These are phyloP conservation scores for Pachycephus smyrnensis DNA, from an alignment of 2,888 invertebrate species.

Conservation along the genomic window DNA sequence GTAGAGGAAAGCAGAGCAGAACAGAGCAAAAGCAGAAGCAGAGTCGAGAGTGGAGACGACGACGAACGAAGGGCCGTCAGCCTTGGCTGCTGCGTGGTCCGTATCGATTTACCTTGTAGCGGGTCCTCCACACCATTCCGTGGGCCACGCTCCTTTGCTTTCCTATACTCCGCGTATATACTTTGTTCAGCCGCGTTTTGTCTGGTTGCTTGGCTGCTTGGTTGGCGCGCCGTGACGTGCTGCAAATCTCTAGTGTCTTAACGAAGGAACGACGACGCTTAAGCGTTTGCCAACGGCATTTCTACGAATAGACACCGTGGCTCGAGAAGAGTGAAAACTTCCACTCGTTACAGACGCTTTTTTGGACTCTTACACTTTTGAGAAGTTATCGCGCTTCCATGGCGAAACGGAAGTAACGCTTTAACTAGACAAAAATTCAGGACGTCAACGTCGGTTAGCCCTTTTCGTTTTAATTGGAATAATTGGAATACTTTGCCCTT, in stretches of 20 bases:
- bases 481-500: not conserved
- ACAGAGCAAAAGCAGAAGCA: conserved; percentile 1
- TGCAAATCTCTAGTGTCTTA: not conserved
- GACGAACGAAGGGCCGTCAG: conserved; percentile 34
- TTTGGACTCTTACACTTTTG: not conserved
- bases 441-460: not conserved
- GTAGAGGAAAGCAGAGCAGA: not conserved
- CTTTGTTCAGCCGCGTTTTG: not conserved
- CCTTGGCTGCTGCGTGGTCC: conserved; percentile 41
- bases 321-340: not conserved
- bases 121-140: conserved; percentile 12
- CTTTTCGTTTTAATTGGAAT: not conserved
- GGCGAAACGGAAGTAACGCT: not conserved
- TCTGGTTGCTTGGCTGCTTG: not conserved
- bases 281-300: not conserved
- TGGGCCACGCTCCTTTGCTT: not conserved
- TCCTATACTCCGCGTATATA: not conserved
- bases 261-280: not conserved
- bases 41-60: conserved; percentile 2
- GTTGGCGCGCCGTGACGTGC: not conserved
- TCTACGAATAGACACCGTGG: not conserved
- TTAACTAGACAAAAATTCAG: not conserved
- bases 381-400: not conserved
- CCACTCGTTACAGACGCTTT: not conserved
- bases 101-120: conserved; percentile 51